Evolutionary conservation across 2,797 vertebrate species (phyloP).

Genomic region (Halcyon badia): DNA sequence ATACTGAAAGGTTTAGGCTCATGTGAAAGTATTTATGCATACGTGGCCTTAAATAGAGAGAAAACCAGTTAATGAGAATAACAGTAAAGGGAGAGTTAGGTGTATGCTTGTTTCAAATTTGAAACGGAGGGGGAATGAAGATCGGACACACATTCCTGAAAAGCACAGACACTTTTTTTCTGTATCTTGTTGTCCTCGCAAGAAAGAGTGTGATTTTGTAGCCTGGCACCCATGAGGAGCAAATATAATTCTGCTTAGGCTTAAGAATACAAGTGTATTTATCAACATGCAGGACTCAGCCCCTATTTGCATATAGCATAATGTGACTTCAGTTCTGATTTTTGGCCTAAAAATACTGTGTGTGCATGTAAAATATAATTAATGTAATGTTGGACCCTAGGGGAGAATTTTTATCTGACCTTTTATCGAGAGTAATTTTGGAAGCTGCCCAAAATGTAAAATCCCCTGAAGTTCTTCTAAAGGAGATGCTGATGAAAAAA

Average conservation of each 20-base stretch:
- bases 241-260: background rate
- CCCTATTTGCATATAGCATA: slow-evolving; percentile 21
- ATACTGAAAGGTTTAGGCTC: background rate
- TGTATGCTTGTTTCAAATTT: background rate
- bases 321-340: slow-evolving; percentile 25
- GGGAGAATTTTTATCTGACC: slow-evolving; percentile 61
- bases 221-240: background rate
- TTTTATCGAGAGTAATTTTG: slow-evolving; percentile 56
- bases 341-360: slow-evolving; percentile 45
- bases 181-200: background rate
- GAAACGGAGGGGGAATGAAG: background rate
- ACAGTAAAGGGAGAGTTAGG: background rate
- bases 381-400: slow-evolving; percentile 53
- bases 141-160: background rate
- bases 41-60: background rate
- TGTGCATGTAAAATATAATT: slow-evolving; percentile 64
- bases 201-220: background rate
- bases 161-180: background rate
- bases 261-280: background rate
- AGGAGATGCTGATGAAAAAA: slow-evolving; percentile 61
- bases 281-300: background rate
- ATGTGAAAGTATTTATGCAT: background rate
- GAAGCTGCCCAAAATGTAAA: slow-evolving; percentile 47
- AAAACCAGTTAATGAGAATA: background rate
- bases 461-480: slow-evolving; percentile 59